Conservation (phyloP, 2,888 invertebrate genomes). For the Lasioglossum figueresi region DNA sequence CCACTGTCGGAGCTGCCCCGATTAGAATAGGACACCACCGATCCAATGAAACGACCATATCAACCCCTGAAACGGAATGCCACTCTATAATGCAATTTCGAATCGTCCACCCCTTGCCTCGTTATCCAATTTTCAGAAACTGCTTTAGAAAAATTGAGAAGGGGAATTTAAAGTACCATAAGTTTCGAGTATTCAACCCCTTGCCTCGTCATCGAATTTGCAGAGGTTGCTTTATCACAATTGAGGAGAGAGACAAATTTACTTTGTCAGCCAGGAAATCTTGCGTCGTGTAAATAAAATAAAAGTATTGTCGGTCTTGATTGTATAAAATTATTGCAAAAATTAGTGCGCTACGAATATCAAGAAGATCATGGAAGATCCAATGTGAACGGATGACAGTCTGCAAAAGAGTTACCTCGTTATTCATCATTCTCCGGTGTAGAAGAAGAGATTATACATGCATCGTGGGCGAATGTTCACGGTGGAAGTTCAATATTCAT, state of each 20-base stretch:
- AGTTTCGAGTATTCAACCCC: too few species aligned
- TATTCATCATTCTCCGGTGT: background rate
- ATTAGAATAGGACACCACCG: conserved; percentile 1
- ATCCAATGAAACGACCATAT: background rate
- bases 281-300: background rate
- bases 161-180: background rate
- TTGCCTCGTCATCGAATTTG: too few species aligned
- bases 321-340: background rate
- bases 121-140: background rate
- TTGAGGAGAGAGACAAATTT: too few species aligned
- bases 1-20: background rate
- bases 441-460: background rate
- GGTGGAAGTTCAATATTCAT: background rate
- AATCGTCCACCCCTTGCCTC: background rate
- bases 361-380: background rate
- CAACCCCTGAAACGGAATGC: background rate
- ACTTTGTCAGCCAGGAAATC: background rate
- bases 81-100: background rate
- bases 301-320: background rate
- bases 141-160: background rate
- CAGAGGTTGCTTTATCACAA: background rate
- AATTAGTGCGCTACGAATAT: background rate
- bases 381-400: background rate
- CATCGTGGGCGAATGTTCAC: background rate
- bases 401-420: background rate